A percentile compares a stretch with the other conserved stretches of the same genome.
Evolutionary conservation across 2,113 vertebrate species (phyloP).

Genomic region (Pterophyllum scalare): DNA sequence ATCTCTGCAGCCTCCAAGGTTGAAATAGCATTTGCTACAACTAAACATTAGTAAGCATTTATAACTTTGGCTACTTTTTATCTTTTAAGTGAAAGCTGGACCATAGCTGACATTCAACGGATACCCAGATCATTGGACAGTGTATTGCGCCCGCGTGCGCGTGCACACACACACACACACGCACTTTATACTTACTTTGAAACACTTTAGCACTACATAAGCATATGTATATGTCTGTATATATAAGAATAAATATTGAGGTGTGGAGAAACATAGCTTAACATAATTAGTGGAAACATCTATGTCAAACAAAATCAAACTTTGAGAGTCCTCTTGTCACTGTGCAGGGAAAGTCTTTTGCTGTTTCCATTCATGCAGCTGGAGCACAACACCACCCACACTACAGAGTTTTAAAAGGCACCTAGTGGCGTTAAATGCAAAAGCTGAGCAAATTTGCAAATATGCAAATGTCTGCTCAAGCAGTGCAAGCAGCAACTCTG

Average conservation of each 20-base stretch:
- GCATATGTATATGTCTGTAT: no score
- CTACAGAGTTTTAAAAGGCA: neutral
- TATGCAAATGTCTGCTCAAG: neutral
- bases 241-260: neutral
- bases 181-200: no score
- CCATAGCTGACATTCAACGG: neutral
- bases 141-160: no score
- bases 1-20: conserved; percentile 27
- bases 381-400: neutral
- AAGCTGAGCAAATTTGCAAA: neutral
- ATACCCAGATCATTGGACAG: no score
- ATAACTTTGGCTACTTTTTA: neutral
- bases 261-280: neutral
- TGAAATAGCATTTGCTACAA: conserved; percentile 15
- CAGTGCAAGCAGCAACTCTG: neutral
- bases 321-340: neutral
- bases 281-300: neutral
- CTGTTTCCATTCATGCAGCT: neutral
- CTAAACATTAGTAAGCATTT: neutral
- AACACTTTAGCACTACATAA: no score
- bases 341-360: neutral
- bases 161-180: no score
- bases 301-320: neutral
- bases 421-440: neutral
- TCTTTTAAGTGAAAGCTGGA: neutral